Conservation (phyloP, 2,113 vertebrate genomes). For the Ciconia maguari region DNA sequence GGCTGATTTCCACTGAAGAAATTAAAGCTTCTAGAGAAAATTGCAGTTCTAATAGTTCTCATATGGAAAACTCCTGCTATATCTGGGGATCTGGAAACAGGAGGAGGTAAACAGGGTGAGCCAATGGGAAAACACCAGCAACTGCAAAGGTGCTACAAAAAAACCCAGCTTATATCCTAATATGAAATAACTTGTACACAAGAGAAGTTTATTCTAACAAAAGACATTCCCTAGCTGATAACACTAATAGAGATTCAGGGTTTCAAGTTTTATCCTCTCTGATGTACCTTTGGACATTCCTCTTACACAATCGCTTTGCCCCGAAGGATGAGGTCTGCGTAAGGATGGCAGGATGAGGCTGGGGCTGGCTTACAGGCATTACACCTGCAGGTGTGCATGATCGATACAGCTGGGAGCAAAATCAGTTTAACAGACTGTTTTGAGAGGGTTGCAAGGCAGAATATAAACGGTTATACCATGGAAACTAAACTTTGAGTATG, state of each 20-base stretch:
- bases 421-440: not conserved
- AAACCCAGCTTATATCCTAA: not conserved
- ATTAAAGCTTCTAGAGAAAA: not conserved
- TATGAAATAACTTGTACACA: not conserved
- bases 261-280: not conserved
- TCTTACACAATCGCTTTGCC: not conserved
- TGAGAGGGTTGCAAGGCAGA: not conserved
- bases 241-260: accelerated
- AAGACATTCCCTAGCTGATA: not conserved
- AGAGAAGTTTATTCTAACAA: not conserved
- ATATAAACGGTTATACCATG: no score
- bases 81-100: not conserved
- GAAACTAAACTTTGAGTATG: not conserved
- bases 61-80: not conserved
- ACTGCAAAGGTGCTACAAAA: not conserved
- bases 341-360: accelerated
- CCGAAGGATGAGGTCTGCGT: not conserved
- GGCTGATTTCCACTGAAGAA: not conserved
- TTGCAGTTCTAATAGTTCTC: not conserved
- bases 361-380: not conserved
- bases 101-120: not conserved
- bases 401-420: not conserved
- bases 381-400: accelerated
- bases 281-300: accelerated
- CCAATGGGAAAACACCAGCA: not conserved